Percentiles rank a stretch among this genome's conserved stretches.
phyloP scores from a whole-genome alignment of 2,888 invertebrate genomes.

The Anodontia alba region DNA sequence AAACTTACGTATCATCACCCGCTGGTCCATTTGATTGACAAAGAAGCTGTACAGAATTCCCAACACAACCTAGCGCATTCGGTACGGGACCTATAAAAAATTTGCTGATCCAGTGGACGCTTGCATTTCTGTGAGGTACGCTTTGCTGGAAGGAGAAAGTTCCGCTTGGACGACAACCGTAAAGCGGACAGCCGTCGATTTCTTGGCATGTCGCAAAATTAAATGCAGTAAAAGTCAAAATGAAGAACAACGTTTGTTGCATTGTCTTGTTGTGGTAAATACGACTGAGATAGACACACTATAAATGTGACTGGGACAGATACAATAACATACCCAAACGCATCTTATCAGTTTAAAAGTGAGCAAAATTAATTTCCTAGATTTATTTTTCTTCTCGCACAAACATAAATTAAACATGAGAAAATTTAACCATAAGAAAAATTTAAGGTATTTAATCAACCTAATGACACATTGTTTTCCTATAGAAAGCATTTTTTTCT shows the following conservation, averaged over 20 bases:
- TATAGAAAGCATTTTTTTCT: too few relatives aligned
- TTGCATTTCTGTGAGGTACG: slow-evolving; percentile 51
- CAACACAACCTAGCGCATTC: slow-evolving; percentile 57
- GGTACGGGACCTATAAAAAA: slow-evolving; percentile 52
- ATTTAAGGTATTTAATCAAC: too few relatives aligned
- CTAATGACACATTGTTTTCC: too few relatives aligned
- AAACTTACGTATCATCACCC: slow-evolving; percentile 58
- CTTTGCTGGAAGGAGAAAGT: slow-evolving; percentile 61
- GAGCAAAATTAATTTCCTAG: too few relatives aligned
- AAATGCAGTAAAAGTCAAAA: neutral
- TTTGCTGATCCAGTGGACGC: slow-evolving; percentile 53
- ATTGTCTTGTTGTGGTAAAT: neutral
- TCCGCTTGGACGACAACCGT: slow-evolving; percentile 68
- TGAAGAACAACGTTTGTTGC: neutral
- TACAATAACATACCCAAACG: too few relatives aligned
- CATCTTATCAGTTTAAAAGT: too few relatives aligned
- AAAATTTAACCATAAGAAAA: too few relatives aligned
- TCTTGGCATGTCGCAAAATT: slow-evolving; percentile 14
- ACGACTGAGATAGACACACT: too few relatives aligned
- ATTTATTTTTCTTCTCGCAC: too few relatives aligned
- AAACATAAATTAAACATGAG: too few relatives aligned
- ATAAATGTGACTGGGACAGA: too few relatives aligned
- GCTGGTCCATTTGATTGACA: slow-evolving; percentile 64
- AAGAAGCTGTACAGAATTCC: slow-evolving; percentile 47
- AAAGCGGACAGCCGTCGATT: slow-evolving; percentile 66